Evolutionary conservation across 2,797 vertebrate genomes (phyloP), one percentile per base, ranked within the genome.

Genomic region (Gephyroberyx darwinii): DNA sequence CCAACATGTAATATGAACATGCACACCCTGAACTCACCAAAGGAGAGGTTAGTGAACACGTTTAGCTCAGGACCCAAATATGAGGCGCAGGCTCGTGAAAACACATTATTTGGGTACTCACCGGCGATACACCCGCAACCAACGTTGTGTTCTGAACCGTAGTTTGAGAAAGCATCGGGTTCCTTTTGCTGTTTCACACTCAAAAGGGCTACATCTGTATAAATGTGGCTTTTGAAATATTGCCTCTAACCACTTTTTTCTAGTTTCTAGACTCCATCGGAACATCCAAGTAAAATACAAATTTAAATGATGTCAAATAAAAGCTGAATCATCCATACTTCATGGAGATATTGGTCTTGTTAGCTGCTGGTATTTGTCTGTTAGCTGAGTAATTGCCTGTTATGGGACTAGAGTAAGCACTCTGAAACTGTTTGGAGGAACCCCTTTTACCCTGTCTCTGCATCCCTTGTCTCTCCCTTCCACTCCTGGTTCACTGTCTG

Each of bases 1-100:
- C 55, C 64, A 64, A 52, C 54, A 57, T 53, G 13, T 35, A 52
- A 4, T 31, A 55, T 26, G 0, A 9, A 37, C 0, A 1, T 5
- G 1, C 8, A 56, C 17, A 8, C 37, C 52, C 57, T 52, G 2
- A 66, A 41, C 10, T 56, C 43, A 56, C 54, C n/a, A 39, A 58
- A 58, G 47, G n/a, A 2, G 14, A 20, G 1, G 0, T 39, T 71
- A 62, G 66, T 58, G 17, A 53, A 55, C 22, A n/a, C 58, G 12
- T 51, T 45, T 14, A 61, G 26, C 20, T 20, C 5, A 2, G 8
- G 12, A 19, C 39, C 26, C 22, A 57, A 70, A 65, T 70, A 17
- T n/a, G 62, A 66, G 4, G 3, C 60, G 7, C 22, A 16, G 31
- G 9, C 43, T 65, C 33, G 51, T 65, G 56, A 65, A 66, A 57